Percentiles rank a stretch among this genome's conserved stretches.
Evolutionary conservation across 92 coral and sea anemone species (phyloP).

Genomic region (Siderastrea siderea): DNA sequence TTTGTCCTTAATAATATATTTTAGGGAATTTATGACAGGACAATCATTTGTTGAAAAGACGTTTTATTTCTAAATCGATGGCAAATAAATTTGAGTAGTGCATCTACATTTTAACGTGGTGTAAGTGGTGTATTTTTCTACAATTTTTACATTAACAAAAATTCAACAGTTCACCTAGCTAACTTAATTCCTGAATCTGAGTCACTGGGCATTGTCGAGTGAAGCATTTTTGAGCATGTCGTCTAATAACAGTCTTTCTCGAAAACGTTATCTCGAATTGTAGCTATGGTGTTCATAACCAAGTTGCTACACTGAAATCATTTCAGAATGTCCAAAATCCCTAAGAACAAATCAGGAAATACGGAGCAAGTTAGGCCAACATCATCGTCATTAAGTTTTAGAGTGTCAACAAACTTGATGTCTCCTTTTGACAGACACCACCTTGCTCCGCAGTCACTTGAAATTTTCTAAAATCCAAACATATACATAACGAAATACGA

Average conservation of each 20-base stretch:
- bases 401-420: neutral
- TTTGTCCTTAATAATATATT: no score
- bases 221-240: no score
- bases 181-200: no score
- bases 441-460: neutral
- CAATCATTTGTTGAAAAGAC: no score
- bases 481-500: no score
- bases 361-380: neutral
- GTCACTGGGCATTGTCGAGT: no score
- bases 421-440: constrained; percentile 10
- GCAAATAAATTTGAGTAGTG: neutral
- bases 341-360: neutral
- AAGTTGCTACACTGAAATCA: neutral
- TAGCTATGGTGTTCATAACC: neutral
- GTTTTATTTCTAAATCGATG: neutral
- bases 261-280: neutral
- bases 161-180: no score
- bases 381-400: neutral
- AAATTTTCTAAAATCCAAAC: no score
- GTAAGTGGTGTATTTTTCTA: no score
- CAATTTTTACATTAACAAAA: no score
- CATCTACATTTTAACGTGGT: neutral
- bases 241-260: neutral
- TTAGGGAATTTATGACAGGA: no score
- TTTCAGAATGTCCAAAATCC: neutral